Conservation (phyloP, 2,797 vertebrate genomes). For the Echiichthys vipera region DNA sequence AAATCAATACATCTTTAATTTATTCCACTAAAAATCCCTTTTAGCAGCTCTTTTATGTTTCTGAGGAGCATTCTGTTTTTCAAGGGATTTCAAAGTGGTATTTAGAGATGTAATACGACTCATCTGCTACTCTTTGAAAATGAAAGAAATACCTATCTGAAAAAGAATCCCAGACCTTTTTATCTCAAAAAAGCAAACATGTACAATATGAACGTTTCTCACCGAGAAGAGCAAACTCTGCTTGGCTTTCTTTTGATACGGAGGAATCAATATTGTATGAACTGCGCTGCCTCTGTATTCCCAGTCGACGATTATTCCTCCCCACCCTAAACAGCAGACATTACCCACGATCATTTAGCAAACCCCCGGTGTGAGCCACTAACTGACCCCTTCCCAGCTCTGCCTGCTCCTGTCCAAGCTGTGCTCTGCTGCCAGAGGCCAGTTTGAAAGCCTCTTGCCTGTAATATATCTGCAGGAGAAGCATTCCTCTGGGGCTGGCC, state of each 20-base stretch:
- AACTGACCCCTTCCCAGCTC: conserved; percentile 72
- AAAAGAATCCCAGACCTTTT: conserved; percentile 74
- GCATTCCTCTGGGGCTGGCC: conserved; percentile 83
- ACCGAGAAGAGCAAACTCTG: conserved; percentile 67
- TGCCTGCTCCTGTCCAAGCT: conserved; percentile 60
- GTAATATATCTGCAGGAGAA: conserved; percentile 79
- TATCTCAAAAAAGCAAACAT: conserved; percentile 80
- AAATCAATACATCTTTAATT: conserved; percentile 84
- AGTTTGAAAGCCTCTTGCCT: conserved; percentile 70
- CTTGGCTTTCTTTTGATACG: conserved; percentile 73
- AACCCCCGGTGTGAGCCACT: conserved; percentile 65
- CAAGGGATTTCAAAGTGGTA: conserved; percentile 83
- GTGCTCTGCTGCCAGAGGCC: conserved; percentile 65
- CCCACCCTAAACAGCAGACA: conserved; percentile 76
- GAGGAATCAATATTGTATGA: conserved; percentile 81
- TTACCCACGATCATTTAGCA: conserved; percentile 76
- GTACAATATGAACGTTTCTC: conserved; percentile 77
- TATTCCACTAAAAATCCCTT: conserved; percentile 81
- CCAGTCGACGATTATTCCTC: conserved; percentile 73
- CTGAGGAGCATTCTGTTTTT: conserved; percentile 79
- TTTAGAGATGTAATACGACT: conserved; percentile 81
- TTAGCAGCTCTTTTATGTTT: conserved; percentile 85
- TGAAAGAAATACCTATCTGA: conserved; percentile 80
- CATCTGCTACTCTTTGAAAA: conserved; percentile 83
- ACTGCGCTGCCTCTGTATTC: conserved; percentile 72